These are phyloP conservation scores for Panulirus ornatus DNA, from an alignment of 1,140 invertebrate species.

Conservation along the genomic window DNA sequence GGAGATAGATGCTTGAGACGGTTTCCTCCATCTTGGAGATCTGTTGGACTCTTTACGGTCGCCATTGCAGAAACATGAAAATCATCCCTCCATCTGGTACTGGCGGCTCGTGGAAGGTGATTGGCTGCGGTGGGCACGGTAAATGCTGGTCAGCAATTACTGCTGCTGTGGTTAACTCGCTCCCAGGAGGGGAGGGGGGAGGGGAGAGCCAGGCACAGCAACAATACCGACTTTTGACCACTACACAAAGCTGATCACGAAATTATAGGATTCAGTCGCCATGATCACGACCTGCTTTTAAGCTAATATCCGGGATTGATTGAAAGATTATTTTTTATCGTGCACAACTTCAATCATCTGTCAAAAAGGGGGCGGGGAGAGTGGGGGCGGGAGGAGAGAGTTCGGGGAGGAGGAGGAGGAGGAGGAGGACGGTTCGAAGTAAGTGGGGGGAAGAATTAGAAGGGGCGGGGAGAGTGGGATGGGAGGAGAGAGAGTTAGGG, in stretches of 20 bases:
- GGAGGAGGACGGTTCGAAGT: too few relatives aligned
- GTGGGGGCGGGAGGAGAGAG: too few relatives aligned
- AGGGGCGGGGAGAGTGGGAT: neutral
- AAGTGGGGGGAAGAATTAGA: too few relatives aligned
- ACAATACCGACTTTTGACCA: neutral
- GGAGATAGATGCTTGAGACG: neutral
- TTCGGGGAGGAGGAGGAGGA: neutral
- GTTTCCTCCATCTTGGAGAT: neutral
- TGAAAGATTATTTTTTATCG: slow-evolving; percentile 53
- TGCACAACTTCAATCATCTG: slow-evolving; percentile 50
- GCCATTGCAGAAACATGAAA: neutral
- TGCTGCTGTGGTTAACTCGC: neutral
- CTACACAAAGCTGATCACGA: slow-evolving; percentile 20
- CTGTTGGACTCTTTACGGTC: neutral
- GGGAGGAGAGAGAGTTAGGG: too few relatives aligned
- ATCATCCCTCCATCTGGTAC: too few relatives aligned
- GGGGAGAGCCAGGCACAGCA: neutral
- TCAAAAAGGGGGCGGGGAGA: slow-evolving; percentile 40
- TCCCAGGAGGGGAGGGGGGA: neutral
- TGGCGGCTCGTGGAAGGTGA: neutral
- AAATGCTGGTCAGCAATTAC: neutral
- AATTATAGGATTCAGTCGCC: slow-evolving; percentile 16
- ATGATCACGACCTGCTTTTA: slow-evolving; percentile 43
- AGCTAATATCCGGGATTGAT: slow-evolving; percentile 50
- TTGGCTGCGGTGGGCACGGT: neutral